These are phyloP conservation scores for Caprella mutica DNA, from an alignment of 2,888 invertebrate species.

Conservation along the genomic window DNA sequence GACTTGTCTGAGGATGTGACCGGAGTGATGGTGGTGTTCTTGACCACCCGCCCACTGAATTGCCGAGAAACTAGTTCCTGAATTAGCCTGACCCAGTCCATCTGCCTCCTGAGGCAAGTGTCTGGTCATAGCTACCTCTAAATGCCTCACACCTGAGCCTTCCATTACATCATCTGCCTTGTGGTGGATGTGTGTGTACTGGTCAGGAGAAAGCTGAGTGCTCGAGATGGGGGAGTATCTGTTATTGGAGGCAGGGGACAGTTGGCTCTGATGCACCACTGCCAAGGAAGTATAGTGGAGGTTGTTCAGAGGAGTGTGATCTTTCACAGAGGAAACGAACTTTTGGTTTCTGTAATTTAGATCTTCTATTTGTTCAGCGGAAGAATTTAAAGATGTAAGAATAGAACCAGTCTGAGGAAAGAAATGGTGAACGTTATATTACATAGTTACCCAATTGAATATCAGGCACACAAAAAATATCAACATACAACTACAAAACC, in stretches of 20 bases:
- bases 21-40: constrained; percentile 58
- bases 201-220: background rate
- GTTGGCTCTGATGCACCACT: background rate
- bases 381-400: background rate
- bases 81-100: background rate
- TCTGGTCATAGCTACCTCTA: constrained; percentile 86
- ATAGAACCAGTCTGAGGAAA: constrained; percentile 3
- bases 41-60: constrained; percentile 78
- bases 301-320: background rate
- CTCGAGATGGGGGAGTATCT: constrained; percentile 2
- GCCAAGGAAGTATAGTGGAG: background rate
- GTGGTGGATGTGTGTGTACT: constrained; percentile 2
- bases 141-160: constrained; percentile 62
- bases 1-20: constrained; percentile 73
- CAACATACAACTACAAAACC: background rate
- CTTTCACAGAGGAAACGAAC: too few species aligned
- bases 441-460: too few species aligned
- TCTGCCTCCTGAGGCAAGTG: constrained; percentile 31
- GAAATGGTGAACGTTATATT: too few species aligned
- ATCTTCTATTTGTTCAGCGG: background rate
- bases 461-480: too few species aligned
- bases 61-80: constrained; percentile 37
- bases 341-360: too few species aligned
- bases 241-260: background rate
- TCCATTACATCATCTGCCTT: constrained; percentile 3